These are phyloP conservation scores for Oreochromis grahami DNA, from an alignment of 2,797 vertebrate species.

Conservation along the genomic window DNA sequence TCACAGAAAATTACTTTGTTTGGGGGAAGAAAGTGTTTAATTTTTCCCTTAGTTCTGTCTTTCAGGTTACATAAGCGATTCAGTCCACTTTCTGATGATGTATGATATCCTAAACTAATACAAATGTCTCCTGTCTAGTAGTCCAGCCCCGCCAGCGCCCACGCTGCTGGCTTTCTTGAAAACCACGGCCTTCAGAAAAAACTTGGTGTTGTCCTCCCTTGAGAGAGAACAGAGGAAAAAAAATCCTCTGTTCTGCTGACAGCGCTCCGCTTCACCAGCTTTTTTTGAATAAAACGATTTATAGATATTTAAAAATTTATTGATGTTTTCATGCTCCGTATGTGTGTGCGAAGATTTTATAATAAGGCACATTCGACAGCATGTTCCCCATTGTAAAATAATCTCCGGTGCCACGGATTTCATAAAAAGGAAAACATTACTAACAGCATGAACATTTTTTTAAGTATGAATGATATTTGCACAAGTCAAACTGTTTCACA, in stretches of 20 bases:
- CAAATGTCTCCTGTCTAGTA: constrained; percentile 11
- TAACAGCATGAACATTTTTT: constrained; percentile 28
- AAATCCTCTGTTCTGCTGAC: constrained; percentile 82
- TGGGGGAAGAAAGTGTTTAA: not conserved
- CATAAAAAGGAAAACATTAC: constrained; percentile 63
- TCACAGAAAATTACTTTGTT: not conserved
- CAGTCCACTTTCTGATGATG: constrained; percentile 28
- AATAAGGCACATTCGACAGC: constrained; percentile 72
- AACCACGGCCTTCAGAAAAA: constrained; percentile 84
- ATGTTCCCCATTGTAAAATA: constrained; percentile 58
- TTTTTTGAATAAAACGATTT: constrained; percentile 86
- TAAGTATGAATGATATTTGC: constrained; percentile 40
- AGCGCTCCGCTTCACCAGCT: constrained; percentile 81
- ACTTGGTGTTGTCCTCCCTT: constrained; percentile 77
- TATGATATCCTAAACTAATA: constrained; percentile 46
- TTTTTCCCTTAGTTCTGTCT: not conserved
- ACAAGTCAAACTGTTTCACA: constrained; percentile 46
- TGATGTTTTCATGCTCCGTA: constrained; percentile 83
- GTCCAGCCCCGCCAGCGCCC: constrained; percentile 34
- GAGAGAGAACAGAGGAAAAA: constrained; percentile 70
- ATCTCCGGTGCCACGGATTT: constrained; percentile 61
- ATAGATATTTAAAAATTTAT: constrained; percentile 84
- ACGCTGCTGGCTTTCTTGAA: constrained; percentile 36
- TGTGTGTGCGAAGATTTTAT: constrained; percentile 63
- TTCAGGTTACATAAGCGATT: not conserved